Evolutionary conservation across 2,888 invertebrate genomes (phyloP).

Genomic region (Noctua comes): DNA sequence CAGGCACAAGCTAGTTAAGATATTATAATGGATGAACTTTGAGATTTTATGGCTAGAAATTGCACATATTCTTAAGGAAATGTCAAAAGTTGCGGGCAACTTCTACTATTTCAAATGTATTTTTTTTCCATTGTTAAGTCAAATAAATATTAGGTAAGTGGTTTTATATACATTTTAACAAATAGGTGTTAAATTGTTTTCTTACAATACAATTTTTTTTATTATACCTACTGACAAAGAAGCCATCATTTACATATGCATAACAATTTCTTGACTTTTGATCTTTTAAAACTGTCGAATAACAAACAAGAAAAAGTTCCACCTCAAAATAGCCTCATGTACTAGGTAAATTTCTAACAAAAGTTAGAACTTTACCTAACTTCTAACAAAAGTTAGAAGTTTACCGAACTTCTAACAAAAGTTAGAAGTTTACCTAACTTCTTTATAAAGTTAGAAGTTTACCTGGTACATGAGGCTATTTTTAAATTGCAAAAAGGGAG

Average conservation of each 20-base stretch:
- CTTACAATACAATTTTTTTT: neutral
- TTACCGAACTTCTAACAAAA: too few relatives aligned
- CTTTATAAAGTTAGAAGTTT: neutral
- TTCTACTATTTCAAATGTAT: neutral
- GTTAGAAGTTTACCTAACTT: too few relatives aligned
- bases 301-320: neutral
- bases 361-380: too few relatives aligned
- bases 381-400: too few relatives aligned
- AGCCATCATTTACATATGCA: neutral
- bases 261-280: neutral
- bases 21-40: too few relatives aligned
- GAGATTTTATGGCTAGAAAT: too few relatives aligned
- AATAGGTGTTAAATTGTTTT: slow-evolving; percentile 3
- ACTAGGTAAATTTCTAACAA: too few relatives aligned
- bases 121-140: neutral
- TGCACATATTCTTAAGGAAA: too few relatives aligned
- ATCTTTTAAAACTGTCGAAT: neutral
- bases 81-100: neutral
- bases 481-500: too few relatives aligned
- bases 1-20: too few relatives aligned
- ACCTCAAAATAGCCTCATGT: too few relatives aligned
- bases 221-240: neutral
- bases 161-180: neutral
- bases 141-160: neutral
- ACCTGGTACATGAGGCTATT: too few relatives aligned